These are phyloP conservation scores for Apodemus speciosus DNA, from an alignment of 2,113 vertebrate genomes.

Conservation along the genomic window DNA sequence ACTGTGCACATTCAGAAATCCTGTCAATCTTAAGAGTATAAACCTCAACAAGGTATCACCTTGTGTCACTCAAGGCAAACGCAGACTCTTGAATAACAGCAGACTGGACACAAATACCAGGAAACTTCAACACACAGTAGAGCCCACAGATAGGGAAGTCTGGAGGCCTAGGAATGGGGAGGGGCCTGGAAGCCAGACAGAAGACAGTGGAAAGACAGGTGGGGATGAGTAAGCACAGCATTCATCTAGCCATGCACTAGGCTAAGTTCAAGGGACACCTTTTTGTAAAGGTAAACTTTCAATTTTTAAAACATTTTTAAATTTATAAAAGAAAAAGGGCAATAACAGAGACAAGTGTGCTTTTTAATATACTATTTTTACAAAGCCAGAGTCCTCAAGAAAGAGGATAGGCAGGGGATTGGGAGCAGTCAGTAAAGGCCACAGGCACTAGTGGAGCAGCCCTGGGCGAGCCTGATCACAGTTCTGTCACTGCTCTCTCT, in stretches of 20 bases:
- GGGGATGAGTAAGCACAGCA: not conserved
- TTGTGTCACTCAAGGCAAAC: not conserved
- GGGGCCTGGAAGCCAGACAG: not conserved
- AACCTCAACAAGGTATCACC: not conserved
- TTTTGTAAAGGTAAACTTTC: not conserved
- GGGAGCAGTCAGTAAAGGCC: not conserved
- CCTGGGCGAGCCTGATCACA: not conserved
- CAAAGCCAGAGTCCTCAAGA: not conserved
- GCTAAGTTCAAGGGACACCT: rapidly evolving
- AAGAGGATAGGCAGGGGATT: rapidly evolving
- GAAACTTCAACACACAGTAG: no score
- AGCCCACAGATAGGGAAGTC: not conserved
- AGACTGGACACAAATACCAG: not conserved
- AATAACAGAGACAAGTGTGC: not conserved
- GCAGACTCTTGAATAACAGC: not conserved
- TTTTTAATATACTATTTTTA: not conserved
- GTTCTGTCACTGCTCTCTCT: not conserved
- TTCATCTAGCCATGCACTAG: rapidly evolving
- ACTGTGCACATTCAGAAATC: not conserved
- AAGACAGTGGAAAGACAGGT: not conserved
- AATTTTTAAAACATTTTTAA: not conserved
- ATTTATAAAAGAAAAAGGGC: not conserved
- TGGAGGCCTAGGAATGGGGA: not conserved
- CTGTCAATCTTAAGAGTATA: not conserved
- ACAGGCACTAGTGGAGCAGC: not conserved